phyloP scores from a whole-genome alignment of 2,888 invertebrate species.

The Prenolepis imparis region DNA sequence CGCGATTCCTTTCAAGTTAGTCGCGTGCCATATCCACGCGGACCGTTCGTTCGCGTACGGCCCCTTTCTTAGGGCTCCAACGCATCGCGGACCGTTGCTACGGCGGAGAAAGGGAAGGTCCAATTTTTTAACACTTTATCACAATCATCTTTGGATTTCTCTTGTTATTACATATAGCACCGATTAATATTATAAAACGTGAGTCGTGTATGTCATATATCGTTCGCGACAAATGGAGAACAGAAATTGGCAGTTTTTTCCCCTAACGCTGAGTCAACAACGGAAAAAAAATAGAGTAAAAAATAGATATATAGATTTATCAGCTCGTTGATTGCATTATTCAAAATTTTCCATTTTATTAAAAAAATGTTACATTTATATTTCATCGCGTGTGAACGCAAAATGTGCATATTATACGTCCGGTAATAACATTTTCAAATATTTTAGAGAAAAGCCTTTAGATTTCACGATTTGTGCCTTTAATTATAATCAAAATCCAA shows the following conservation, averaged over 20 bases:
- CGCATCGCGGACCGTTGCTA: conserved; percentile 7
- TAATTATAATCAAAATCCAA: not conserved
- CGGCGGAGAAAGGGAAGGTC: not conserved
- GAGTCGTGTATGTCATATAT: not conserved
- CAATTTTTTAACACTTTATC: not conserved
- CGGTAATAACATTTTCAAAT: not conserved
- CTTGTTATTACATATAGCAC: not conserved
- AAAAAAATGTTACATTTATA: conserved; percentile 31
- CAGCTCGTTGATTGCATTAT: not conserved
- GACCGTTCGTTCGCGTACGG: conserved; percentile 20
- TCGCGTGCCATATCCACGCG: conserved; percentile 78
- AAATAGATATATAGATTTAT: not conserved
- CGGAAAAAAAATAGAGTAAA: conserved; percentile 8
- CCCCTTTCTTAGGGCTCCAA: conserved; percentile 37
- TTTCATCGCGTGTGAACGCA: conserved; percentile 12
- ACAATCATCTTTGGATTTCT: not conserved
- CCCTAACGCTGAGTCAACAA: not conserved
- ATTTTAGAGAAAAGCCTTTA: not conserved
- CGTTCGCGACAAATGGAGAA: not conserved
- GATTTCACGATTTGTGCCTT: not conserved
- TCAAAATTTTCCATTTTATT: conserved; percentile 38
- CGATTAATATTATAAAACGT: not conserved
- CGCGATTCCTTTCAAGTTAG: conserved; percentile 68
- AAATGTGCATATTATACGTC: conserved; percentile 10
- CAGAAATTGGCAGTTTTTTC: not conserved